Evolutionary conservation across 2,113 vertebrate genomes (phyloP), one percentile per base, ranked within the genome.

Genomic region (Charadrius vociferus): DNA sequence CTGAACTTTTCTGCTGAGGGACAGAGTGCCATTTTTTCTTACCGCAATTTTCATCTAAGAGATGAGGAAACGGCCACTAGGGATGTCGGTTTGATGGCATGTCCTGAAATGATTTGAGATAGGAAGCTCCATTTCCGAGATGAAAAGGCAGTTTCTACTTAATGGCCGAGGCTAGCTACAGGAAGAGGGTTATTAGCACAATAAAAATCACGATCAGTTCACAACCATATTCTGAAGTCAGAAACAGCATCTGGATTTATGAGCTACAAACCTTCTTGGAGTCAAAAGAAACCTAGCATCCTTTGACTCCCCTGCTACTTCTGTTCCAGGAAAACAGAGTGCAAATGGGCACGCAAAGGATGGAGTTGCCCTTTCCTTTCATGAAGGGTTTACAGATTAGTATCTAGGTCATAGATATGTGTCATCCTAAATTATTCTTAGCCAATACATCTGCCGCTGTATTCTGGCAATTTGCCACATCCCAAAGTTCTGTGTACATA

Each of bases 151-250:
- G 34, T 81, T 95, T 83, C 75, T 81, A 32, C 32, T 45, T 50
- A 82, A 47, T 13, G 21, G 61, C 36, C 0, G 0, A 72, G 29
- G 30, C 24, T 18, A 85, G 52, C 78, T 56, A 75, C 52, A 74
- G 81, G 30, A 93, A 90, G 22, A 82, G 19, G 55, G 24, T 94
- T 95, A 88, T 95, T 97, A 80, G 58, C 26, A 50, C 62, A 79
- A 80, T 66, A 93, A 94, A 94, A 91, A 78, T 9, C 47, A 36
- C 6, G 3, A 85, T 78, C 2, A 3, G n/a, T 19, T 87, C 56
- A 61, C 73, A 93, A 52, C 11, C 14, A 5, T 53, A 79, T 79
- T 87, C 70, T 5, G 7, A 67, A 89, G 47, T 37, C 58, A 83
- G 62, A 90, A 92, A 82, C 11, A 47, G 39, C 34, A 77, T 22